phyloP scores from a whole-genome alignment of 2,888 invertebrate species.

The Phengaris alcon region DNA sequence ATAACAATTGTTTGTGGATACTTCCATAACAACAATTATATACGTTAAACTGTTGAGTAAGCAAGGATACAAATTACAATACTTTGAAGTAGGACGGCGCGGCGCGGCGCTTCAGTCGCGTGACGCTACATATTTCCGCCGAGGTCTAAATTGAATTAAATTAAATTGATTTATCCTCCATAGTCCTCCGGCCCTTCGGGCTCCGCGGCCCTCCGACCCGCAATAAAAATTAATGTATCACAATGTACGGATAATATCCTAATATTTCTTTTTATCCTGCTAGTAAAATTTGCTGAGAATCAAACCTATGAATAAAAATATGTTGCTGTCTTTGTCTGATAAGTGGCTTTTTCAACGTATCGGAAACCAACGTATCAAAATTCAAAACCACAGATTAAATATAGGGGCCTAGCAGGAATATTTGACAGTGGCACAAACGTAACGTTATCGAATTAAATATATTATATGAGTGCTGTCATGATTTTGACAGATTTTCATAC shows the following conservation, averaged over 20 bases:
- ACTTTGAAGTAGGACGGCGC: not conserved
- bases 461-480: no score
- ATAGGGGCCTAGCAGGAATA: no score
- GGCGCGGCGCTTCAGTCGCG: slow-evolving; percentile 47
- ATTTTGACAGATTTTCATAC: no score
- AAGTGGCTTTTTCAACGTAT: no score
- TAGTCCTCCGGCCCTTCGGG: slow-evolving; percentile 51
- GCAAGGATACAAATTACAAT: not conserved
- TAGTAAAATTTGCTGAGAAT: not conserved
- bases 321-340: no score
- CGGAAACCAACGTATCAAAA: no score
- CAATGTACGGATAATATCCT: not conserved
- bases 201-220: slow-evolving; percentile 51
- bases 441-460: no score
- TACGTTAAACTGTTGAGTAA: not conserved
- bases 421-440: no score
- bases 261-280: not conserved
- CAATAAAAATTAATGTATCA: slow-evolving; percentile 65
- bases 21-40: not conserved
- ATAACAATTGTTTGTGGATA: no score
- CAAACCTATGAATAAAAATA: no score
- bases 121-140: slow-evolving; percentile 52
- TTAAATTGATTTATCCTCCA: slow-evolving; percentile 77
- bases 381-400: no score
- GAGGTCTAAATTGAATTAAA: slow-evolving; percentile 74